These are phyloP conservation scores for Coelinius sp. DNA, from an alignment of 2,888 invertebrate species.

Conservation along the genomic window DNA sequence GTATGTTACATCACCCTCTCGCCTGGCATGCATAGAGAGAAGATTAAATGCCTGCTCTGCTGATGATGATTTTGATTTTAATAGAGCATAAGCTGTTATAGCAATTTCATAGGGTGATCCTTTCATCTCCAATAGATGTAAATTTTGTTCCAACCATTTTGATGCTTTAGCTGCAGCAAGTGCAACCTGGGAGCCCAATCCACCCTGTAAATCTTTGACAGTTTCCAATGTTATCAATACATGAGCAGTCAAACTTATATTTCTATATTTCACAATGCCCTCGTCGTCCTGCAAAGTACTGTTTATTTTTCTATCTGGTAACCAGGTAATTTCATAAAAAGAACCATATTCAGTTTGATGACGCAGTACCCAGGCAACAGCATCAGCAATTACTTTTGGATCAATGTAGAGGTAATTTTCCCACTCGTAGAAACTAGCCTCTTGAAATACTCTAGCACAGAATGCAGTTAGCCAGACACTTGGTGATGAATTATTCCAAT, in stretches of 20 bases:
- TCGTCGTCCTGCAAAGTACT: conserved; percentile 75
- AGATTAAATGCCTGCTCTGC: conserved; percentile 87
- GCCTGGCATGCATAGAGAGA: conserved; percentile 77
- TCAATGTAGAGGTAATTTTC: conserved; percentile 96
- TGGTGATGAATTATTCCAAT: conserved; percentile 91
- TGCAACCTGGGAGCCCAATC: conserved; percentile 82
- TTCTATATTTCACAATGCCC: conserved; percentile 76
- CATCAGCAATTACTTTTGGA: conserved; percentile 85
- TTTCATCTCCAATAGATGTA: conserved; percentile 80
- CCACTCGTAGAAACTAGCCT: conserved; percentile 97
- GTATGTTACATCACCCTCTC: conserved; percentile 86
- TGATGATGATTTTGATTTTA: conserved; percentile 86
- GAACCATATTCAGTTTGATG: conserved; percentile 90
- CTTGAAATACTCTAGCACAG: conserved; percentile 89
- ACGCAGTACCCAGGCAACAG: conserved; percentile 88
- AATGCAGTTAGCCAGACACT: conserved; percentile 96
- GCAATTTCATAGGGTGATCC: conserved; percentile 89
- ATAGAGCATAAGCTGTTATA: conserved; percentile 90
- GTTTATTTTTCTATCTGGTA: conserved; percentile 91
- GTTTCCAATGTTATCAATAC: conserved; percentile 89
- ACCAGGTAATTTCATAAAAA: conserved; percentile 90
- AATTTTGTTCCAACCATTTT: conserved; percentile 86
- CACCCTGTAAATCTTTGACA: conserved; percentile 84
- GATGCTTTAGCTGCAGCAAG: conserved; percentile 83
- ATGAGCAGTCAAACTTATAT: conserved; percentile 93